Evolutionary conservation across 2,888 invertebrate species (phyloP).

Genomic region (Zygothrica quintamaculata): DNA sequence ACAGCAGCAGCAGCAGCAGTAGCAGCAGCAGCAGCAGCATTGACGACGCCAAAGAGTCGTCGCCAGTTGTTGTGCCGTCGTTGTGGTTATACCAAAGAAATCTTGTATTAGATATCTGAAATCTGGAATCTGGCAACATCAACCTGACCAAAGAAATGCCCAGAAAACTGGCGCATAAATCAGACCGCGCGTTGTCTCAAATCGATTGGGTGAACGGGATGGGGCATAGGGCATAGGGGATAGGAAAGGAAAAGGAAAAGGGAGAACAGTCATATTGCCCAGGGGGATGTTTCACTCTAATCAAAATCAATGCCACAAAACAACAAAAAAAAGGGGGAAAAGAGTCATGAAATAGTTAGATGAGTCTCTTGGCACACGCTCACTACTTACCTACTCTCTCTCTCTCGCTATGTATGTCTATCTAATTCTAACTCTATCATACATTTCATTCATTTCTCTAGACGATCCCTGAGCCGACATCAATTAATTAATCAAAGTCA

Average conservation of each 20-base stretch:
- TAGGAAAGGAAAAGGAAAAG: constrained; percentile 22
- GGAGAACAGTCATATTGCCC: too few species aligned
- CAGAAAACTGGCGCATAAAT: constrained; percentile 64
- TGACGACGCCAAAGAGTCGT: constrained; percentile 67
- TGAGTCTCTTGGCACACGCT: constrained; percentile 54
- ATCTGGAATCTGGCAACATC: constrained; percentile 59
- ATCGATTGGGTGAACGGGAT: constrained; percentile 61
- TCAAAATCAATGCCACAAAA: constrained; percentile 27
- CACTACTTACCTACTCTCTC: neutral
- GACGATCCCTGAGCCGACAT: constrained; percentile 59
- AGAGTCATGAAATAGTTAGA: constrained; percentile 17
- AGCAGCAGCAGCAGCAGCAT: constrained; percentile 1
- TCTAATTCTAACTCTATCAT: neutral
- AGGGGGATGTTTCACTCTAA: constrained; percentile 35
- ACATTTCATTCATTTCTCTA: neutral
- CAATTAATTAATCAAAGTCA: constrained; percentile 77
- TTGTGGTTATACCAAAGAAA: constrained; percentile 67
- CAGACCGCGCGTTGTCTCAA: constrained; percentile 50
- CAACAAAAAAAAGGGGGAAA: neutral
- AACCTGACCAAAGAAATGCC: constrained; percentile 70
- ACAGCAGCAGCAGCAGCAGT: constrained; percentile 2
- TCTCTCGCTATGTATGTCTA: neutral
- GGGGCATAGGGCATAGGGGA: constrained; percentile 47
- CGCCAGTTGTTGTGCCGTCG: constrained; percentile 66
- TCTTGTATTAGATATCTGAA: constrained; percentile 52